Evolutionary conservation across 2,888 invertebrate species (phyloP).

Genomic region (Teleogryllus oceanicus): DNA sequence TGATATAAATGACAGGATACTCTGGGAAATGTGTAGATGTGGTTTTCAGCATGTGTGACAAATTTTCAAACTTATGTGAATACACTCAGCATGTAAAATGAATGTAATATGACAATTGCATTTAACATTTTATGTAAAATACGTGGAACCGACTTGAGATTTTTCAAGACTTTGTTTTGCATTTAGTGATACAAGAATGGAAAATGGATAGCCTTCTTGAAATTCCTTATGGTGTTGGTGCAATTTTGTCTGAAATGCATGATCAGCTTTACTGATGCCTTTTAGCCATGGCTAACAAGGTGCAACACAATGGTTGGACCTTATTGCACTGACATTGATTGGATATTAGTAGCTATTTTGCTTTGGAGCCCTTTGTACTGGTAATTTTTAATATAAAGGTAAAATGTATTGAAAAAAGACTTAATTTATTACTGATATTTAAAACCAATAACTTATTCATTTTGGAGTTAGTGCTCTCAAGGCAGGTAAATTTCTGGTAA

Average conservation of each 20-base stretch:
- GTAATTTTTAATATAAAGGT: constrained; percentile 26
- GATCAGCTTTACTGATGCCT: neutral
- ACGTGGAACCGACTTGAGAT: neutral
- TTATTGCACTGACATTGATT: neutral
- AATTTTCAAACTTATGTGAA: constrained; percentile 2
- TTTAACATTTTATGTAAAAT: constrained; percentile 3
- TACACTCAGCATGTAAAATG: neutral
- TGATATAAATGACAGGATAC: neutral
- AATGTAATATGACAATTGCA: constrained; percentile 2
- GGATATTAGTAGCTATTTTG: constrained; percentile 21
- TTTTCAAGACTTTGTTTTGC: constrained; percentile 18
- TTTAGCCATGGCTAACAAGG: neutral
- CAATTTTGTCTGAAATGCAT: neutral
- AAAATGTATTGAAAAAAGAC: constrained; percentile 1
- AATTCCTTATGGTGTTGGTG: neutral
- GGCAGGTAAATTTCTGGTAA: no score
- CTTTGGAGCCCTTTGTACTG: constrained; percentile 24
- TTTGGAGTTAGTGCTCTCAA: no score
- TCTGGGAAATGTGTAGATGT: constrained; percentile 7
- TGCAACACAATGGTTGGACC: neutral
- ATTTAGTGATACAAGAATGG: constrained; percentile 18
- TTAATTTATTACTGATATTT: neutral
- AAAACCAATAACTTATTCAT: no score
- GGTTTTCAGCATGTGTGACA: neutral
- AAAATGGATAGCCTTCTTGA: constrained; percentile 5